Conservation (phyloP, 53 echinoderm and acorn worm genomes). For the Paelopatides confundens region DNA sequence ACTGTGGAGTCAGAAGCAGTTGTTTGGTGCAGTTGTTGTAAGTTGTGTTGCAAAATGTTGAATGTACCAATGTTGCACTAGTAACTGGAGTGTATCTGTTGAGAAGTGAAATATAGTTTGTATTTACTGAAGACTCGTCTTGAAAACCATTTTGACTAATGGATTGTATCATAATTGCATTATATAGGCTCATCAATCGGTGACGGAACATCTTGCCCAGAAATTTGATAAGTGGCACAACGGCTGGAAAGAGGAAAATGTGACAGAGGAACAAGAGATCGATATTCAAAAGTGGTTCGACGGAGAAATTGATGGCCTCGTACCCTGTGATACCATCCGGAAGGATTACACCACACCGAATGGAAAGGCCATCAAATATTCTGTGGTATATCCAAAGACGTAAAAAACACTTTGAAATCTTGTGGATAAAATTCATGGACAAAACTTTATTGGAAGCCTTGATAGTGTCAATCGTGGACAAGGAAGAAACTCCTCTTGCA, state of each 20-base stretch:
- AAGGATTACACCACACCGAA: conserved; percentile 72
- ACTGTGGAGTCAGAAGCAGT: too few relatives aligned
- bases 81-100: too few relatives aligned
- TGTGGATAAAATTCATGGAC: neutral
- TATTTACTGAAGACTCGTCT: too few relatives aligned
- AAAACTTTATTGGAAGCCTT: neutral
- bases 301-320: conserved; percentile 81
- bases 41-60: too few relatives aligned
- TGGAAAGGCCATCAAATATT: conserved; percentile 80
- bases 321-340: conserved; percentile 78
- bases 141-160: too few relatives aligned
- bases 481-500: neutral
- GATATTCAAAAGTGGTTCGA: conserved; percentile 90
- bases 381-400: conserved; percentile 69
- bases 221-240: conserved; percentile 87
- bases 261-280: conserved; percentile 72
- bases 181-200: conserved; percentile 83
- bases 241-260: conserved; percentile 74
- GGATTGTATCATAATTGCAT: neutral
- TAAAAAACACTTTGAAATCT: neutral
- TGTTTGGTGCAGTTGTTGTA: too few relatives aligned
- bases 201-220: conserved; percentile 75
- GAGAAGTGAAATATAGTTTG: too few relatives aligned
- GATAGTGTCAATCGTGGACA: neutral
- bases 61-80: too few relatives aligned